phyloP scores from a whole-genome alignment of 2,797 vertebrate species.

The Chloroceryle inda region DNA sequence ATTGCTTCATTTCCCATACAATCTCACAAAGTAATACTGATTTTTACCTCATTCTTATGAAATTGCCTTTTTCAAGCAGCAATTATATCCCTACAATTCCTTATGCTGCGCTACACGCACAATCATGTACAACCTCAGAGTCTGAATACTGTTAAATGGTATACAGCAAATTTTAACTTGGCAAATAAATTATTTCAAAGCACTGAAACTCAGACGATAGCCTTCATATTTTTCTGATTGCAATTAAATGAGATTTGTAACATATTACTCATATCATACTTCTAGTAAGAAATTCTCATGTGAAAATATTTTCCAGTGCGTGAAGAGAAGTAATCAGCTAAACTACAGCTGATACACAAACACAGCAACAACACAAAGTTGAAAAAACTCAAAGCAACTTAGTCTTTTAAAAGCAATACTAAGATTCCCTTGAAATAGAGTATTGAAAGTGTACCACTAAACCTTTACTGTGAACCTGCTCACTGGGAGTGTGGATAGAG shows the following conservation, averaged over 20 bases:
- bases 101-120: not conserved
- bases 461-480: slow-evolving; percentile 72
- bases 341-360: not conserved
- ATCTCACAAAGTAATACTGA: not conserved
- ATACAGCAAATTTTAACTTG: not conserved
- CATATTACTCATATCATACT: not conserved
- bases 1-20: not conserved
- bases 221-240: not conserved
- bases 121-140: not conserved
- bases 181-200: slow-evolving; percentile 12
- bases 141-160: not conserved
- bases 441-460: slow-evolving; percentile 53
- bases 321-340: not conserved
- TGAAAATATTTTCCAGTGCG: not conserved
- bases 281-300: not conserved
- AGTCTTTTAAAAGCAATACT: slow-evolving; percentile 25
- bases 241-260: not conserved
- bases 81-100: not conserved
- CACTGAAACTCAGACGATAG: not conserved
- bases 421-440: slow-evolving; percentile 11
- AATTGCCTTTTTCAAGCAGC: slow-evolving; percentile 13
- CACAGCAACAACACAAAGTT: not conserved
- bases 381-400: not conserved
- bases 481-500: slow-evolving; percentile 74
- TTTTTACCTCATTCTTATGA: not conserved